Percentiles rank a stretch among this genome's conserved stretches.
Evolutionary conservation across 1,140 invertebrate species (phyloP).

Genomic region (Trigoniulus corallinus): DNA sequence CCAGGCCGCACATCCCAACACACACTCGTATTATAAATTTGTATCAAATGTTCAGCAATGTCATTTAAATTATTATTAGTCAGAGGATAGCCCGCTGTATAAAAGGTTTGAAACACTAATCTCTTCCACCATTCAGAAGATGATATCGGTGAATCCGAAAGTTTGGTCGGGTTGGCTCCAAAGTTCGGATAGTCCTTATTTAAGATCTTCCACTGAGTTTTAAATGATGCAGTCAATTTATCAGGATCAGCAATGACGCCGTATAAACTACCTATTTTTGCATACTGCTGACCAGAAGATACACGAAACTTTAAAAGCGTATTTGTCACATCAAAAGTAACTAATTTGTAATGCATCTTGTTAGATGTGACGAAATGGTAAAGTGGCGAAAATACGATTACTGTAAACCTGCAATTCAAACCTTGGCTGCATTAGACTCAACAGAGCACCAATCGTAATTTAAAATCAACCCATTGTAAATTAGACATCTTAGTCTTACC

Average conservation of each 20-base stretch:
- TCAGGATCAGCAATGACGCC: conserved; percentile 42
- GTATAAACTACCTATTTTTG: conserved; percentile 42
- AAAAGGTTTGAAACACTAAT: conserved; percentile 46
- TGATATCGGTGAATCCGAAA: conserved; percentile 24
- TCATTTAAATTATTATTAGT: conserved; percentile 24
- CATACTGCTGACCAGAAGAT: conserved; percentile 54
- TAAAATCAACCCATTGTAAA: too few species aligned
- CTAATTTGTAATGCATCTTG: conserved; percentile 31
- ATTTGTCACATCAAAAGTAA: conserved; percentile 77
- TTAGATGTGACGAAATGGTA: too few species aligned
- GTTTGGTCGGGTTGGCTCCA: conserved; percentile 38
- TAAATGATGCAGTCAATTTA: conserved; percentile 42
- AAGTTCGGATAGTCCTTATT: conserved; percentile 57
- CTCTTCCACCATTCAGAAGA: conserved; percentile 67
- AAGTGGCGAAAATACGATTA: too few species aligned
- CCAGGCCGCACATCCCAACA: conserved; percentile 54
- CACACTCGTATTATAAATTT: conserved; percentile 40
- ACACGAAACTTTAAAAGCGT: conserved; percentile 54
- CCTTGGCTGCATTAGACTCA: too few species aligned
- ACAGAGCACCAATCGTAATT: too few species aligned
- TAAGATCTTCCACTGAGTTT: conserved; percentile 40
- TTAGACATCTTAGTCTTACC: too few species aligned
- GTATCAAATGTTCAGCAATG: conserved; percentile 42
- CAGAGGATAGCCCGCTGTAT: conserved; percentile 16
- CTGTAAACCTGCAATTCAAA: too few species aligned